These are phyloP conservation scores for Rhipidura dahli DNA, from an alignment of 2,113 vertebrate species.

Conservation along the genomic window DNA sequence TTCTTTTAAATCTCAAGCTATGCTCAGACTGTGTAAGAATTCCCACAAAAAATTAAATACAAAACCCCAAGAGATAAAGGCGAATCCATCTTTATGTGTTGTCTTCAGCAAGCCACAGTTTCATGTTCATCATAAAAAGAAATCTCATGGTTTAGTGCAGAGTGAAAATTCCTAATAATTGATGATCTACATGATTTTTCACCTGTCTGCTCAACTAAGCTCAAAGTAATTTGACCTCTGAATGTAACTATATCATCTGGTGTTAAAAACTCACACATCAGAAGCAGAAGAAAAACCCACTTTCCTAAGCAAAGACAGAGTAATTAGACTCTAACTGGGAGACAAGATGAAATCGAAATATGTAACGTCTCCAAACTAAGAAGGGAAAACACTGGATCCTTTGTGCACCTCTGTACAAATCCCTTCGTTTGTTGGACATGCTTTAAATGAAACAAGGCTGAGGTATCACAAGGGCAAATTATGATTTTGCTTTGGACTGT, in stretches of 20 bases:
- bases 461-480: neutral
- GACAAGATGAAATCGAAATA: neutral
- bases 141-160: neutral
- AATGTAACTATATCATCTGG: neutral
- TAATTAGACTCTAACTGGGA: neutral
- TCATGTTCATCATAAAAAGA: neutral
- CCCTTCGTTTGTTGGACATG: neutral
- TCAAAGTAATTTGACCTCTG: neutral
- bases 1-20: neutral
- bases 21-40: neutral
- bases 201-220: neutral
- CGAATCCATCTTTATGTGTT: neutral
- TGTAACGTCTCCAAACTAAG: neutral
- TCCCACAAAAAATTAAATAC: neutral
- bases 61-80: neutral
- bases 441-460: neutral
- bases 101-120: neutral
- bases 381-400: neutral
- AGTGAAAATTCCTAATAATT: neutral
- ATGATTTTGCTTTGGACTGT: neutral
- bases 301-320: neutral
- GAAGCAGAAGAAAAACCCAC: neutral
- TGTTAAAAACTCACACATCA: neutral
- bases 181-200: neutral
- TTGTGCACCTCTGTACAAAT: neutral